phyloP scores from a whole-genome alignment of 2,797 vertebrate species.

The Microcaecilia unicolor region DNA sequence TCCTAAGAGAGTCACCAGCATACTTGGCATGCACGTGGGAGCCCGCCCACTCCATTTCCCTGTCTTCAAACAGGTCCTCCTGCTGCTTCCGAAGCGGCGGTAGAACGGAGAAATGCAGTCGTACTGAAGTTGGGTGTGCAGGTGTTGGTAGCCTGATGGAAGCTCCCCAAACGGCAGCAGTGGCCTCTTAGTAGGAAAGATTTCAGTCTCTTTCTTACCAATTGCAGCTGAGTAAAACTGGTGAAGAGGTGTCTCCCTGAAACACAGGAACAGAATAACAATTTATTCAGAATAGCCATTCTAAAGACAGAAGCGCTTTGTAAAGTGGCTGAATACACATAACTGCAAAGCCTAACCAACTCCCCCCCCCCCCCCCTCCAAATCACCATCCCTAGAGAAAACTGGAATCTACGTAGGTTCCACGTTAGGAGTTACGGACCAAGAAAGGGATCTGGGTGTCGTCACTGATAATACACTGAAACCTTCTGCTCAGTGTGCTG shows the following conservation, averaged over 20 bases:
- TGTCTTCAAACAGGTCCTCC: constrained; percentile 87
- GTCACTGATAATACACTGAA: too few relatives aligned
- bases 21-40: constrained; percentile 90
- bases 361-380: too few relatives aligned
- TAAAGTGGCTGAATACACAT: background rate
- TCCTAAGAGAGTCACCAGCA: too few relatives aligned
- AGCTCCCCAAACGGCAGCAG: constrained; percentile 59
- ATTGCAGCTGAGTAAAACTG: constrained; percentile 72
- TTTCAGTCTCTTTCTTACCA: constrained; percentile 51
- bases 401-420: too few relatives aligned
- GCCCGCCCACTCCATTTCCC: constrained; percentile 95
- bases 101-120: constrained; percentile 85
- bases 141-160: constrained; percentile 74
- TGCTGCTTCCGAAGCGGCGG: constrained; percentile 80
- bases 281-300: constrained; percentile 12
- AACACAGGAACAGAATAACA: constrained; percentile 6
- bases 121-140: constrained; percentile 88
- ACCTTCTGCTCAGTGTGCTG: too few relatives aligned
- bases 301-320: too few relatives aligned
- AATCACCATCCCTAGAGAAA: too few relatives aligned
- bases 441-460: too few relatives aligned
- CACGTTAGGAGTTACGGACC: too few relatives aligned
- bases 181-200: constrained; percentile 63
- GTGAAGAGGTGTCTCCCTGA: constrained; percentile 85
- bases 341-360: too few relatives aligned